phyloP scores from a whole-genome alignment of 1,140 invertebrate genomes.

The Lepidurus arcticus region DNA sequence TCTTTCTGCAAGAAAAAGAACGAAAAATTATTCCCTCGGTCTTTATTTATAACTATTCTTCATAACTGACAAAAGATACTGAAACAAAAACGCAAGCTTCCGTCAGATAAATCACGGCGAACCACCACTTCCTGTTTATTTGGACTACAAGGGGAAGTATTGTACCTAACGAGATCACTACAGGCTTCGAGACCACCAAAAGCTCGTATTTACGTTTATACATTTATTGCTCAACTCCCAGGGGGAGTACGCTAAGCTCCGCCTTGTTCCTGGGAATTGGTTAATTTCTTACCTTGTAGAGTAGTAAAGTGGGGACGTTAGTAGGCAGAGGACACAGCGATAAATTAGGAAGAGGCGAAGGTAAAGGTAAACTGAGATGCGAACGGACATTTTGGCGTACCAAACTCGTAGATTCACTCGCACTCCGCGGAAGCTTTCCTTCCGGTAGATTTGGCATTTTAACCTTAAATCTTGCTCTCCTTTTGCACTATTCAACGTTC shows the following conservation, averaged over 20 bases:
- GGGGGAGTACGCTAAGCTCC: too few species aligned
- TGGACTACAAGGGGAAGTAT: background rate
- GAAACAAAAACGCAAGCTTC: background rate
- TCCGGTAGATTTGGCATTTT: background rate
- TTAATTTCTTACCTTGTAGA: background rate
- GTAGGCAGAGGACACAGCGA: constrained; percentile 12
- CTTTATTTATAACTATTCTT: background rate
- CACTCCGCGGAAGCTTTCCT: background rate
- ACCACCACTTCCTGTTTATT: background rate
- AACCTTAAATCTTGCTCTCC: background rate
- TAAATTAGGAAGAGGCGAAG: constrained; percentile 9
- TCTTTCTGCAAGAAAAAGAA: constrained; percentile 55
- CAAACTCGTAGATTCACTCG: background rate
- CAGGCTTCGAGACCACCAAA: background rate
- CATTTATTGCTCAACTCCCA: background rate
- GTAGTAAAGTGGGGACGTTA: constrained; percentile 8
- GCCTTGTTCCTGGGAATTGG: too few species aligned
- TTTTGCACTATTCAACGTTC: background rate
- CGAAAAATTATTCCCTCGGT: constrained; percentile 10
- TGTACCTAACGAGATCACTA: background rate
- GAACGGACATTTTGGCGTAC: constrained; percentile 18
- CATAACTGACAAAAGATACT: background rate
- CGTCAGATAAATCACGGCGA: background rate
- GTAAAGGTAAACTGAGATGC: constrained; percentile 13
- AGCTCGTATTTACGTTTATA: background rate